Evolutionary conservation across 2,888 invertebrate species (phyloP).

Genomic region (Apotomis capreana): DNA sequence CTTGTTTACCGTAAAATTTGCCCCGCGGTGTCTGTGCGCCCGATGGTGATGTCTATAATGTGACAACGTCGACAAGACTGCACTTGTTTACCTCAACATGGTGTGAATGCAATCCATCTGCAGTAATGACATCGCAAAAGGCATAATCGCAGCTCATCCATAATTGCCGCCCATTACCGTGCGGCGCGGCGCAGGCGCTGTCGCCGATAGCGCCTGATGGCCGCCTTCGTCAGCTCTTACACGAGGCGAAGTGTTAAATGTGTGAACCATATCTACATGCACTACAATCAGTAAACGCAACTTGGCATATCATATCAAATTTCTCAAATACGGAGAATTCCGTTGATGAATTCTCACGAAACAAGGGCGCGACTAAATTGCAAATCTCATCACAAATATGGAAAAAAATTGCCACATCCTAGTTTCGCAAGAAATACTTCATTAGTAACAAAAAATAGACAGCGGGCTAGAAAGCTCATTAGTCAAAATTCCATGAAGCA

Average conservation of each 20-base stretch:
- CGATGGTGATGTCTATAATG: too few relatives aligned
- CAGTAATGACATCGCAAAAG: constrained; percentile 24
- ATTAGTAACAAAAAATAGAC: constrained; percentile 23
- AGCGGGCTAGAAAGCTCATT: constrained; percentile 35
- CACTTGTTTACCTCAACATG: constrained; percentile 18
- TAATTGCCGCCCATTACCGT: constrained; percentile 25
- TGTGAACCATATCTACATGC: neutral
- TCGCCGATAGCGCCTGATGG: neutral
- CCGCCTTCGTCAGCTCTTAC: neutral
- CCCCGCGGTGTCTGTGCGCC: too few relatives aligned
- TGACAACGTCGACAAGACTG: neutral
- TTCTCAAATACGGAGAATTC: neutral
- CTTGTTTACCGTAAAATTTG: too few relatives aligned
- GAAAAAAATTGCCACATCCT: neutral
- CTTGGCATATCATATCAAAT: neutral
- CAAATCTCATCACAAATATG: neutral
- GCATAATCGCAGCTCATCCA: constrained; percentile 14
- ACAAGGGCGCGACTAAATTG: neutral
- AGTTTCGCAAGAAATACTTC: constrained; percentile 19
- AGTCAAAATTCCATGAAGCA: constrained; percentile 33
- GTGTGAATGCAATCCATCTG: constrained; percentile 24
- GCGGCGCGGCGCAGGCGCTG: constrained; percentile 15
- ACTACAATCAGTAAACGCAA: neutral
- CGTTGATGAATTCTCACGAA: neutral
- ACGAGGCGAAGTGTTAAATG: constrained; percentile 23